Evolutionary conservation across 2,888 invertebrate species (phyloP).

Genomic region (Caenorhabditis sulstoni): DNA sequence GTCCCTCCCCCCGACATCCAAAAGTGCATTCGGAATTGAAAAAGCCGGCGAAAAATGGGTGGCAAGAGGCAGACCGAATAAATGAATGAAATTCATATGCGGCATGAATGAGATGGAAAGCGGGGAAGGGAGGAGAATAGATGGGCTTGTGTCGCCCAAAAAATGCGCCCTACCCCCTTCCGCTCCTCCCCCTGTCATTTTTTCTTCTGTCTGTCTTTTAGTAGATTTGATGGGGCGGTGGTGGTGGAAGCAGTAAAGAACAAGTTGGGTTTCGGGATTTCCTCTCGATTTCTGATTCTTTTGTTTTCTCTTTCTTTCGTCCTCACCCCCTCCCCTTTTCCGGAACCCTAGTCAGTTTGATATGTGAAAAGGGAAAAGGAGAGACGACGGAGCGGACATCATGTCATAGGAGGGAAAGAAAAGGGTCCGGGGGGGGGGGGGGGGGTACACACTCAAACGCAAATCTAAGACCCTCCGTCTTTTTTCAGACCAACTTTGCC

Average conservation of each 20-base stretch:
- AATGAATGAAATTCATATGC: neutral
- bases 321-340: constrained; percentile 13
- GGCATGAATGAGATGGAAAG: neutral
- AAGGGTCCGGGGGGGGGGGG: constrained; percentile 7
- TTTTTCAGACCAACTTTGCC: no score
- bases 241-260: no score
- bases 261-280: constrained; percentile 22
- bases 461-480: no score
- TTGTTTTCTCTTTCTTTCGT: constrained; percentile 8
- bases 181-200: neutral
- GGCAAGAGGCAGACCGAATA: neutral
- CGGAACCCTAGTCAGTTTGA: constrained; percentile 41
- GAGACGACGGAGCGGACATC: neutral
- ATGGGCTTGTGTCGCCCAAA: no score
- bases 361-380: constrained; percentile 21
- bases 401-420: constrained; percentile 1
- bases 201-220: neutral
- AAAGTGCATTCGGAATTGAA: constrained; percentile 48
- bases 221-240: no score
- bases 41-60: constrained; percentile 1
- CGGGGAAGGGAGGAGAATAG: neutral
- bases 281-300: constrained; percentile 12
- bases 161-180: neutral
- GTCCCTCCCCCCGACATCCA: no score
- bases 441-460: no score